Evolutionary conservation across 2,888 invertebrate genomes (phyloP).

Genomic region (Asteroscopus sphinx): DNA sequence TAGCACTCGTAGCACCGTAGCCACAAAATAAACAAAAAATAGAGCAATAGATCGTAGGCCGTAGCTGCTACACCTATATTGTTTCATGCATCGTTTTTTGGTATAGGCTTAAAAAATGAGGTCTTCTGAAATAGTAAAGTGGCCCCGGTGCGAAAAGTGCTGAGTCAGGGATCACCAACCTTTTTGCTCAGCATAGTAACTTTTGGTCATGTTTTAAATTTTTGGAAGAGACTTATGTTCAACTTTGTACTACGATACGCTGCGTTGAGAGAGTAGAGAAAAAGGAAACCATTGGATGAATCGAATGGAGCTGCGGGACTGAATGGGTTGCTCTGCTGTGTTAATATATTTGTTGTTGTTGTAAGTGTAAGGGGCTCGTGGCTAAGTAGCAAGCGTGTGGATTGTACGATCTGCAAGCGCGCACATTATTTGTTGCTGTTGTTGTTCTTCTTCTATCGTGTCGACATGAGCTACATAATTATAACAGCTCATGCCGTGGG

Average conservation of each 20-base stretch:
- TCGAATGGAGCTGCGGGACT: background rate
- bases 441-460: no score
- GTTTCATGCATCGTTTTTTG: slow-evolving; percentile 6
- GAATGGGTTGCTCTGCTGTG: background rate
- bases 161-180: background rate
- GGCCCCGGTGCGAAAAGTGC: background rate
- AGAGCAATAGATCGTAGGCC: slow-evolving; percentile 18
- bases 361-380: no score
- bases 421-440: background rate
- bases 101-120: slow-evolving; percentile 6
- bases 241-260: background rate
- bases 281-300: background rate
- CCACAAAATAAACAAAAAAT: slow-evolving; percentile 35
- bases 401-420: no score
- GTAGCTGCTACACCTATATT: background rate
- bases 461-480: no score
- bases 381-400: no score
- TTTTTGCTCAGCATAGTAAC: background rate
- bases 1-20: slow-evolving; percentile 61
- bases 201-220: background rate
- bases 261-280: background rate
- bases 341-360: background rate
- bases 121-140: slow-evolving; percentile 1
- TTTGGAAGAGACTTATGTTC: slow-evolving; percentile 1
- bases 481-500: no score